phyloP scores from a whole-genome alignment of 2,113 vertebrate genomes.

The Lamprologus callipterus region DNA sequence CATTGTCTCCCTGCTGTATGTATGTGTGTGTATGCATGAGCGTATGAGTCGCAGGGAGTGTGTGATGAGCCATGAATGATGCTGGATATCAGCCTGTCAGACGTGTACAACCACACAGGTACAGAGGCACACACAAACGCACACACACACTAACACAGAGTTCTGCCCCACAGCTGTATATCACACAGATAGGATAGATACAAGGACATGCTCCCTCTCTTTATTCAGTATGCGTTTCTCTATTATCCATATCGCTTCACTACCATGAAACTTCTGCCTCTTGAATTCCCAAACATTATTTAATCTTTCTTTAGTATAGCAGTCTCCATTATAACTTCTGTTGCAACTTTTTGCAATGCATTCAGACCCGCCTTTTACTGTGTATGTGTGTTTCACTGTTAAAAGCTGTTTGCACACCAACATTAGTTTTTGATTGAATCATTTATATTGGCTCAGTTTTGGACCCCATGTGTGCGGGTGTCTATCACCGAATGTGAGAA shows the following conservation, averaged over 20 bases:
- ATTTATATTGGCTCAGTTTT: constrained; percentile 31
- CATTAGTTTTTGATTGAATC: constrained; percentile 35
- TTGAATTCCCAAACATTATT: not conserved
- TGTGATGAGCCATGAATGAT: constrained; percentile 36
- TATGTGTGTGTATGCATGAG: not conserved
- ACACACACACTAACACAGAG: not conserved
- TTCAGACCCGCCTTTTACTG: not conserved
- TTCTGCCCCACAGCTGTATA: constrained; percentile 7
- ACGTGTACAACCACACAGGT: constrained; percentile 4
- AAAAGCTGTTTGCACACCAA: constrained; percentile 26
- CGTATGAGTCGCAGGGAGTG: not conserved
- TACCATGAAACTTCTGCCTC: not conserved
- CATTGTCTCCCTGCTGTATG: not conserved
- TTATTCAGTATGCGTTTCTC: not conserved
- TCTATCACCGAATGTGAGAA: not conserved
- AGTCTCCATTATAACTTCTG: constrained; percentile 11
- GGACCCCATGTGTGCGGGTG: constrained; percentile 1
- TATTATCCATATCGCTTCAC: not conserved
- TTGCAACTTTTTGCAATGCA: constrained; percentile 1
- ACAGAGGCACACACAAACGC: not conserved
- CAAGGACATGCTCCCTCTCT: not conserved
- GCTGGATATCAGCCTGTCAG: constrained; percentile 15
- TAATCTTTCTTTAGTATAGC: not conserved
- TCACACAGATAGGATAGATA: not conserved
- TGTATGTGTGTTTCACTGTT: not conserved